Evolutionary conservation across 2,888 invertebrate species (phyloP).

Genomic region (Stenodera caucasica): DNA sequence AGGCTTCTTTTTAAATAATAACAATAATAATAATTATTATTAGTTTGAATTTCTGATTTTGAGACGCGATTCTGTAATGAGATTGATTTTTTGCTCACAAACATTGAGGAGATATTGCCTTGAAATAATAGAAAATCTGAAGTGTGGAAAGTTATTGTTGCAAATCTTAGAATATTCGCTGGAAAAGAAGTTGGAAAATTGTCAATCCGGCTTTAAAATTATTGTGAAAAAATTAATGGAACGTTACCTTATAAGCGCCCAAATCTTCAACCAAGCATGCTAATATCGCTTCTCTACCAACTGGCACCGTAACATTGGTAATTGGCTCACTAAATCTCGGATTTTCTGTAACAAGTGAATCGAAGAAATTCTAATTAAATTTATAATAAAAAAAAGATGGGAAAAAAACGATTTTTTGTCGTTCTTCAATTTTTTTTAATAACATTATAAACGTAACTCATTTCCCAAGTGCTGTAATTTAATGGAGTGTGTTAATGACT

Average conservation of each 20-base stretch:
- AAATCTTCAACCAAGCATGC: slow-evolving; percentile 83
- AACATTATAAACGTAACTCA: slow-evolving; percentile 30
- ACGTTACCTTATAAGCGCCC: slow-evolving; percentile 75
- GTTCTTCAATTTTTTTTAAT: slow-evolving; percentile 20
- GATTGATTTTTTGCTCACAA: too few species aligned
- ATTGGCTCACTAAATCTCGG: slow-evolving; percentile 83
- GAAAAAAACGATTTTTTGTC: slow-evolving; percentile 21
- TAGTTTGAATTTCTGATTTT: too few species aligned
- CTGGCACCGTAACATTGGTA: slow-evolving; percentile 79
- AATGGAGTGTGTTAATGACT: slow-evolving; percentile 46
- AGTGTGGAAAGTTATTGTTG: too few species aligned
- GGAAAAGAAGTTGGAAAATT: neutral
- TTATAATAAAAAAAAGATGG: slow-evolving; percentile 5
- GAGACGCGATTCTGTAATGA: too few species aligned
- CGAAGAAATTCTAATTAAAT: neutral
- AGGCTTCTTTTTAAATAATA: too few species aligned
- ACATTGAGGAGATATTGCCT: too few species aligned
- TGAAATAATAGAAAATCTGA: too few species aligned
- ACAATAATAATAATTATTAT: too few species aligned
- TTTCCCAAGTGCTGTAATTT: slow-evolving; percentile 44
- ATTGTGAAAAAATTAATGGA: slow-evolving; percentile 14
- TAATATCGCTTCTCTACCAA: slow-evolving; percentile 81
- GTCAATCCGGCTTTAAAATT: slow-evolving; percentile 21
- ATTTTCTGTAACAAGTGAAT: slow-evolving; percentile 62
- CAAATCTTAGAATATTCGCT: too few species aligned